Evolutionary conservation across 2,797 vertebrate genomes (phyloP), one percentile per base, ranked within the genome.

Genomic region (Bothrops alternatus): DNA sequence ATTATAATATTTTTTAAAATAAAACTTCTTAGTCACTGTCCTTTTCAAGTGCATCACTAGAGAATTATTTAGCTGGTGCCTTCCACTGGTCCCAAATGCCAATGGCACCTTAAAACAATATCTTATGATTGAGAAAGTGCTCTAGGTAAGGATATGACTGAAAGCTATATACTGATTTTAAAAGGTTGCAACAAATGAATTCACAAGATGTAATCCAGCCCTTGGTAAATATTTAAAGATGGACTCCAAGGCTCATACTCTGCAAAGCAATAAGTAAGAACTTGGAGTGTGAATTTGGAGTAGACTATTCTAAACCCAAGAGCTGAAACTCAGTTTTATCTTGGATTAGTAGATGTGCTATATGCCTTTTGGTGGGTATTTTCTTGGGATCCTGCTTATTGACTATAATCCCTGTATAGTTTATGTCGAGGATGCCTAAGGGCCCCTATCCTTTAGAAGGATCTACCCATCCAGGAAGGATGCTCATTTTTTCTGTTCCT

Each of bases 1-100:
- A 23, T 82, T 16, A 55, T 14, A 8, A 8, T 3, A 88, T 95
- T 98, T 97, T 96, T 99, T 99, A 78, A 99, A 98, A 86, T 98
- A 96, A 65, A 99, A 98, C 95, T 99, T 99, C 60, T 98, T 97
- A 91, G 97, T 98, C 95, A 99, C 98, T 2, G 97, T 94, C 23
- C 98, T 94, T 7, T 98, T 99, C 73, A 95, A 95, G 93, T 99
- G 98, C 93, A 99, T 97, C 92, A 95, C 95, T 91, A 98, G 95
- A 0, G 98, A 98, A 2, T 98, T 93, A 1, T 99, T 99, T 53
- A 98, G 55, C 97, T 98, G 47, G 98, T 98, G 87, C 98, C 97
- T 0, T 98, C 98, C 3, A 97, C 97, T 3, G 98, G 97, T 82
- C 98, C 98, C 88, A 99, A 93, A 96, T 98, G 99, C 20, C 50